Evolutionary conservation across 2,888 invertebrate genomes (phyloP).

Genomic region (Latheticus oryzae): DNA sequence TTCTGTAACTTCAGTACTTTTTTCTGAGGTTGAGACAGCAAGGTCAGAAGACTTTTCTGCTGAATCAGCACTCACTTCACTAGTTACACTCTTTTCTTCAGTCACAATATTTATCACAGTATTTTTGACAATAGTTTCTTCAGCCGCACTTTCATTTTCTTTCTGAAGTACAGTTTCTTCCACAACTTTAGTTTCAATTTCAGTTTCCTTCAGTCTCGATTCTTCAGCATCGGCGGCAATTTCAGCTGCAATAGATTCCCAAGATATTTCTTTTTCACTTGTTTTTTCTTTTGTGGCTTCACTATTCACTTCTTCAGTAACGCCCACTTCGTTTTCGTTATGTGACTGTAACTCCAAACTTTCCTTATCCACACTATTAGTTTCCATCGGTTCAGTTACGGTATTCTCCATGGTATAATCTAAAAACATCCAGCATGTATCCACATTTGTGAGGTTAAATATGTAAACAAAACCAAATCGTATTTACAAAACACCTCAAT

Average conservation of each 20-base stretch:
- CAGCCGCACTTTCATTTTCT: neutral
- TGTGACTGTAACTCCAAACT: too few relatives aligned
- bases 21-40: too few relatives aligned
- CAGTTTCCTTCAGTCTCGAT: constrained; percentile 3
- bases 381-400: neutral
- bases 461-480: constrained; percentile 33
- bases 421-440: constrained; percentile 17
- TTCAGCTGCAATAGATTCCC: constrained; percentile 40
- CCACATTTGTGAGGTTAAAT: constrained; percentile 8
- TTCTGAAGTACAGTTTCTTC: constrained; percentile 8
- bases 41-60: too few relatives aligned
- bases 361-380: constrained; percentile 11
- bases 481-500: constrained; percentile 36
- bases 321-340: constrained; percentile 10
- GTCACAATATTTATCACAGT: constrained; percentile 25
- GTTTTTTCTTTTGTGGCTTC: constrained; percentile 10
- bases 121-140: neutral
- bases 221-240: constrained; percentile 23
- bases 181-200: constrained; percentile 4
- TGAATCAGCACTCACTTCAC: constrained; percentile 2
- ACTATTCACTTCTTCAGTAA: neutral
- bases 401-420: constrained; percentile 17
- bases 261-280: constrained; percentile 29
- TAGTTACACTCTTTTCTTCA: constrained; percentile 6
- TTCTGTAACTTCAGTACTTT: too few relatives aligned